A percentile compares a stretch with the other conserved stretches of the same genome.
Evolutionary conservation across 2,797 vertebrate genomes (phyloP).

Genomic region (Mormyrus hasselquistii): DNA sequence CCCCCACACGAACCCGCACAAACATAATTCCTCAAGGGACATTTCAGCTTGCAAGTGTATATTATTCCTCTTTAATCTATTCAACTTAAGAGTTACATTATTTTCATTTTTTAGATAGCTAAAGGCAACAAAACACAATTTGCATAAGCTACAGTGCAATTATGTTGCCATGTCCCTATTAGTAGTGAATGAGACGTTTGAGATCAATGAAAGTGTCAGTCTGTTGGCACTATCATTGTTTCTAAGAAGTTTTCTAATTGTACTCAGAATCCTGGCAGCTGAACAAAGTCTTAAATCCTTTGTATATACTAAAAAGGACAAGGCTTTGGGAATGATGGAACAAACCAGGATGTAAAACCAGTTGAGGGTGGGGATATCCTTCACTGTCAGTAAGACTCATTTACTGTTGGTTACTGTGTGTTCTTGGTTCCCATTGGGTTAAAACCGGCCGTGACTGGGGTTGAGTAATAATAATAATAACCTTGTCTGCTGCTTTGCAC

Average conservation of each 20-base stretch:
- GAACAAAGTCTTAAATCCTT: conserved; percentile 6
- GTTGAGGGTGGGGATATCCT: background rate
- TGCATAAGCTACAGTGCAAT: conserved; percentile 48
- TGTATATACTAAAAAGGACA: conserved; percentile 1
- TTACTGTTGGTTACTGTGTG: background rate
- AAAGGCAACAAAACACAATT: conserved; percentile 53
- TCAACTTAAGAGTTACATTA: conserved; percentile 55
- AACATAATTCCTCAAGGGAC: conserved; percentile 40
- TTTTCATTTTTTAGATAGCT: conserved; percentile 55
- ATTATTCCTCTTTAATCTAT: conserved; percentile 59
- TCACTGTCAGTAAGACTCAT: background rate
- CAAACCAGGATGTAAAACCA: background rate
- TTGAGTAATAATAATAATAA: background rate
- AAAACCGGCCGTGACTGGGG: background rate
- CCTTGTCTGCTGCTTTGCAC: background rate
- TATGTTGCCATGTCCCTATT: conserved; percentile 53
- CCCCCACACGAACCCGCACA: conserved; percentile 18
- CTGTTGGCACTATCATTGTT: background rate
- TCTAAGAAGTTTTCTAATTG: conserved; percentile 1
- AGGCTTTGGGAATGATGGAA: background rate
- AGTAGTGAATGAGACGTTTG: conserved; percentile 43
- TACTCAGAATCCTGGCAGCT: background rate
- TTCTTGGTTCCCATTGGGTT: background rate
- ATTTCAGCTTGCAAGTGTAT: conserved; percentile 45
- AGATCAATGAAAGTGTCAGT: conserved; percentile 37